Conservation (phyloP, 2,113 vertebrate genomes). For the Stigmatopora argus region DNA sequence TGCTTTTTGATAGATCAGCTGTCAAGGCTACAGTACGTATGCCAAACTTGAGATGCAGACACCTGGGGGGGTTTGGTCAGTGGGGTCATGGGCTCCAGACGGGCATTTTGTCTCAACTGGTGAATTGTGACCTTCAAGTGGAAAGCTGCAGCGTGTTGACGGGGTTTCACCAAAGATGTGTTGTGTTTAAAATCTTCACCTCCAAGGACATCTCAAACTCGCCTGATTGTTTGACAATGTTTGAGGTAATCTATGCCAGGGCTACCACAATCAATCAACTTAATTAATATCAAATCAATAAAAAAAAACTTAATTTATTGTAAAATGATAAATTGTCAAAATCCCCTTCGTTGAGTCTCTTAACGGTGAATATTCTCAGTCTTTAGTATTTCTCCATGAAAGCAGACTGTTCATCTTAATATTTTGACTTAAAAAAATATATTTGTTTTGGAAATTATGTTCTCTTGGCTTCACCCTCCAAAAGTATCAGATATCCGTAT, state of each 20-base stretch:
- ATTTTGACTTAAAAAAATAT: no score
- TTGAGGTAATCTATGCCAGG: neutral
- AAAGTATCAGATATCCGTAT: no score
- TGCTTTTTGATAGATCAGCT: slow-evolving; percentile 43
- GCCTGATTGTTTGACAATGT: neutral
- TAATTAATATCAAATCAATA: no score
- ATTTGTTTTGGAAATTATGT: no score
- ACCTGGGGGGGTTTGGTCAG: slow-evolving; percentile 19
- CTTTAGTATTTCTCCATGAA: no score
- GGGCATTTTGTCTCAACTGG: slow-evolving; percentile 28
- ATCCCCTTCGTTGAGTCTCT: no score
- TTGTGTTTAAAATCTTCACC: slow-evolving; percentile 9
- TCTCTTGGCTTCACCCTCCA: no score
- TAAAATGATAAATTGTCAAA: no score
- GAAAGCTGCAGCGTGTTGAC: slow-evolving; percentile 23
- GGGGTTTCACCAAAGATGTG: slow-evolving; percentile 21
- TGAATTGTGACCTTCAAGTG: slow-evolving; percentile 25
- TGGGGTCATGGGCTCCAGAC: slow-evolving; percentile 10
- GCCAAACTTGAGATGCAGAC: slow-evolving; percentile 39
- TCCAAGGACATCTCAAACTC: slow-evolving; percentile 3
- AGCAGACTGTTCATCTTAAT: no score
- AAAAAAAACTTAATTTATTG: no score
- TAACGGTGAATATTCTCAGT: no score
- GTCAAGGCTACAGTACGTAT: slow-evolving; percentile 28
- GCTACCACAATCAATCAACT: no score